phyloP scores from a whole-genome alignment of 1,140 invertebrate genomes.

The Gonioctena quinquepunctata region DNA sequence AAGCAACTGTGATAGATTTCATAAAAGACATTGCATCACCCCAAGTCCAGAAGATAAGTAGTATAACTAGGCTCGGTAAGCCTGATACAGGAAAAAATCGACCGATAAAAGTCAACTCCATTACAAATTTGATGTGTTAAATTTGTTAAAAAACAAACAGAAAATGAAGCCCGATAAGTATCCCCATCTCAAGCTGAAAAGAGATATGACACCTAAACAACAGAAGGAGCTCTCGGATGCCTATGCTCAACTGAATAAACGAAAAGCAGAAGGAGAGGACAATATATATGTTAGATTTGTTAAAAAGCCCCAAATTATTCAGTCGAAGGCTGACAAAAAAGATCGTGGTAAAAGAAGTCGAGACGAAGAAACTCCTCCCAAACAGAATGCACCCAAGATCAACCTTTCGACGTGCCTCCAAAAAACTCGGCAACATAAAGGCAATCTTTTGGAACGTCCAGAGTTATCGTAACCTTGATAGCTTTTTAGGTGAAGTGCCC shows the following conservation, averaged over 20 bases:
- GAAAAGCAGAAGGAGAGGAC: not conserved
- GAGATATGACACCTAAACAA: too few relatives aligned
- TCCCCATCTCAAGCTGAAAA: not conserved
- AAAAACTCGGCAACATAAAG: not conserved
- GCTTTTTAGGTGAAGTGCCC: not conserved
- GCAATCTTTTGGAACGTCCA: not conserved
- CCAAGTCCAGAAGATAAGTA: too few relatives aligned
- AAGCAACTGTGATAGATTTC: too few relatives aligned
- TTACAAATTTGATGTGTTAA: too few relatives aligned
- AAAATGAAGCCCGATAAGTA: too few relatives aligned
- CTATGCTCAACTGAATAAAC: not conserved
- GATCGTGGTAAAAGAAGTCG: not conserved
- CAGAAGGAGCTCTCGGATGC: not conserved
- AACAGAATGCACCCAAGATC: not conserved
- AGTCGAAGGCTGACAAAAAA: not conserved
- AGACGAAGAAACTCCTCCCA: not conserved
- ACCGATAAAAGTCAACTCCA: too few relatives aligned
- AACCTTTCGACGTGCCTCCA: not conserved
- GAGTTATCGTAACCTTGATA: not conserved
- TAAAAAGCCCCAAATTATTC: not conserved
- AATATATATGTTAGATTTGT: not conserved
- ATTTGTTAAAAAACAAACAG: too few relatives aligned
- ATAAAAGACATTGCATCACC: too few relatives aligned
- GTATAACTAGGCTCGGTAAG: too few relatives aligned
- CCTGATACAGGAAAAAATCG: too few relatives aligned